phyloP scores from a whole-genome alignment of 2,797 vertebrate genomes.

The Arnoldichthys spilopterus region DNA sequence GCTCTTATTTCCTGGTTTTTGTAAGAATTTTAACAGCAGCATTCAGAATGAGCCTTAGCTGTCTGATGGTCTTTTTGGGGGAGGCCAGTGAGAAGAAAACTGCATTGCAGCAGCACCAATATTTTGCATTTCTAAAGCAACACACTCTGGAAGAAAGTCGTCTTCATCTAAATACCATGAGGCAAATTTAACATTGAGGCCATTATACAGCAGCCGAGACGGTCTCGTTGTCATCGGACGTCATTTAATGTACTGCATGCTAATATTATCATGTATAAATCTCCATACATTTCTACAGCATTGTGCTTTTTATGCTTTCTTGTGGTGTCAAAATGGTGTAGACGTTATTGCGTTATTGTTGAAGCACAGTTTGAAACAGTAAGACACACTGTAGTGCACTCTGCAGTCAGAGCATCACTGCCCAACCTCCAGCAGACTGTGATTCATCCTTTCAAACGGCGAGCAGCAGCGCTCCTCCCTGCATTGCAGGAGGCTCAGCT shows the following conservation, averaged over 20 bases:
- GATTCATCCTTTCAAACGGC: conserved; percentile 19
- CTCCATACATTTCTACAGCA: not conserved
- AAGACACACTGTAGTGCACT: not conserved
- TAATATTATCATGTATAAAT: not conserved
- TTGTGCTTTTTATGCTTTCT: not conserved
- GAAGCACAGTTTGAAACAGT: not conserved
- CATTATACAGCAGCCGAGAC: not conserved
- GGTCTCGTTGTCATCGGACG: not conserved
- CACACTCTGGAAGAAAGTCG: not conserved
- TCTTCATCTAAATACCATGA: not conserved
- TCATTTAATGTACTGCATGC: not conserved
- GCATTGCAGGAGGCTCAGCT: conserved; percentile 7
- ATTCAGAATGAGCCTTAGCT: too few species aligned
- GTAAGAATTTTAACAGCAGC: too few species aligned
- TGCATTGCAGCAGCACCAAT: too few species aligned
- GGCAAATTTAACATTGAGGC: not conserved
- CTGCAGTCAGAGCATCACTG: conserved; percentile 4
- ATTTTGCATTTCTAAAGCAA: too few species aligned
- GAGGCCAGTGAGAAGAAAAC: too few species aligned
- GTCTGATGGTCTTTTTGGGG: too few species aligned
- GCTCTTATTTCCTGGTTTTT: too few species aligned
- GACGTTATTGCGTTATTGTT: not conserved
- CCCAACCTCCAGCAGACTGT: not conserved
- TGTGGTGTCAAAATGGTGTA: not conserved
- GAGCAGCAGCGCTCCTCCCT: not conserved